Conservation (phyloP, 2,888 invertebrate genomes). For the Chrysomela aeneicollis region DNA sequence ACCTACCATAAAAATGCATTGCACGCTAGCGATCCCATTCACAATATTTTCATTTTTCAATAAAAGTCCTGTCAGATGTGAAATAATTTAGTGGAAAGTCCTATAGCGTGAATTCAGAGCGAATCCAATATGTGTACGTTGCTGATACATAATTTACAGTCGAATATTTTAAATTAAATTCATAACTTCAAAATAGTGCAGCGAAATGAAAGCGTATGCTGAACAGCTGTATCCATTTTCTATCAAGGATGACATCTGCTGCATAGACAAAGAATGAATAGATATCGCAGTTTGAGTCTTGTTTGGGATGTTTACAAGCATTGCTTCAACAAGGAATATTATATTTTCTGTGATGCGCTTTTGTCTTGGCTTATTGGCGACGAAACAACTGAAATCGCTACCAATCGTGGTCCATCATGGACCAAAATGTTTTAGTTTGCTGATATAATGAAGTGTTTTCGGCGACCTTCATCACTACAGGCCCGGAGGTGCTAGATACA, state of each 20-base stretch:
- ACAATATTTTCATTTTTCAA: slow-evolving; percentile 29
- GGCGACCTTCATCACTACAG: too few species aligned
- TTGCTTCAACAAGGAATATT: too few species aligned
- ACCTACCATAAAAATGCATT: slow-evolving; percentile 30
- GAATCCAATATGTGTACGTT: slow-evolving; percentile 38
- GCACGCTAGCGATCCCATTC: slow-evolving; percentile 26
- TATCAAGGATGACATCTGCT: background rate
- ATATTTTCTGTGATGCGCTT: too few species aligned
- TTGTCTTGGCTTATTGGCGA: too few species aligned
- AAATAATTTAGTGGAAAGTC: slow-evolving; percentile 26
- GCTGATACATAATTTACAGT: background rate
- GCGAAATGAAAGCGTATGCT: background rate
- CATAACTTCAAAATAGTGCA: background rate
- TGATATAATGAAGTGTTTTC: too few species aligned
- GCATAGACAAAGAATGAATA: background rate
- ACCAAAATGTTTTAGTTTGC: too few species aligned
- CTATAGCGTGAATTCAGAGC: slow-evolving; percentile 35
- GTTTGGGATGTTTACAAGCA: too few species aligned
- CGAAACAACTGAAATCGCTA: too few species aligned
- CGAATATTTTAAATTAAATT: slow-evolving; percentile 1
- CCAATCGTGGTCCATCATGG: too few species aligned
- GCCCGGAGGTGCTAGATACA: too few species aligned
- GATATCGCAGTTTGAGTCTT: too few species aligned
- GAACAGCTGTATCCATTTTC: background rate
- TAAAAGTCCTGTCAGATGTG: slow-evolving; percentile 32